Evolutionary conservation across 1,140 invertebrate species (phyloP).

Genomic region (Bombus superbus): DNA sequence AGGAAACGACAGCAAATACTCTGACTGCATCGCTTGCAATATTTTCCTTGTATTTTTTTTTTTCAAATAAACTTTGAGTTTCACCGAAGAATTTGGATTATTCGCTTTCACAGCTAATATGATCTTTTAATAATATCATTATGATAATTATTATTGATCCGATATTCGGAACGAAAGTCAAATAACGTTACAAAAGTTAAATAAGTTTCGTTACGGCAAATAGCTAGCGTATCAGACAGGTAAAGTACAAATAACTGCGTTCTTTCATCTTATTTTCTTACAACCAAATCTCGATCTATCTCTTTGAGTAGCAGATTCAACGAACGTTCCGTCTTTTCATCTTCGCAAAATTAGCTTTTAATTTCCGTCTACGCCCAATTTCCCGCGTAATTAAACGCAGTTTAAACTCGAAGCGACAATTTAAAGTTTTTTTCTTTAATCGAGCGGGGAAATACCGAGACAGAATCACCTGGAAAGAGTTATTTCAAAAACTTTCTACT

Average conservation of each 20-base stretch:
- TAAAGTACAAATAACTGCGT: not conserved
- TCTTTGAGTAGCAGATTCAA: too few relatives aligned
- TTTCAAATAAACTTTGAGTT: not conserved
- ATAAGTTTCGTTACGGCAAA: too few relatives aligned
- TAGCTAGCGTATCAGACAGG: too few relatives aligned
- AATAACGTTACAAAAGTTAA: too few relatives aligned
- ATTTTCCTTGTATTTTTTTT: not conserved
- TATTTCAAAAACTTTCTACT: not conserved
- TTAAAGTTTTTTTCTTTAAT: not conserved
- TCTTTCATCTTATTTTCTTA: not conserved
- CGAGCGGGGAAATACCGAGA: not conserved
- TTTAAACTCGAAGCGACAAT: not conserved
- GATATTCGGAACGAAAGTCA: too few relatives aligned
- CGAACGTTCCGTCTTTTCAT: not conserved
- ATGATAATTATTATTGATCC: too few relatives aligned
- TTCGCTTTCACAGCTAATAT: not conserved
- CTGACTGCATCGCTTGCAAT: not conserved
- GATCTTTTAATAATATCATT: too few relatives aligned
- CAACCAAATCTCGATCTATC: not conserved
- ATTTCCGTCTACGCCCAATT: constrained; percentile 13
- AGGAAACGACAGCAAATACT: too few relatives aligned
- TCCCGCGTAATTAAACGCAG: not conserved
- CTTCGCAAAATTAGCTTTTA: not conserved
- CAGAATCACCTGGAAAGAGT: not conserved
- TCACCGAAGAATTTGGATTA: not conserved